A percentile compares a stretch with the other conserved stretches of the same genome.
Conservation (phyloP, 2,888 invertebrate species). For the Corythucha ciliata region DNA sequence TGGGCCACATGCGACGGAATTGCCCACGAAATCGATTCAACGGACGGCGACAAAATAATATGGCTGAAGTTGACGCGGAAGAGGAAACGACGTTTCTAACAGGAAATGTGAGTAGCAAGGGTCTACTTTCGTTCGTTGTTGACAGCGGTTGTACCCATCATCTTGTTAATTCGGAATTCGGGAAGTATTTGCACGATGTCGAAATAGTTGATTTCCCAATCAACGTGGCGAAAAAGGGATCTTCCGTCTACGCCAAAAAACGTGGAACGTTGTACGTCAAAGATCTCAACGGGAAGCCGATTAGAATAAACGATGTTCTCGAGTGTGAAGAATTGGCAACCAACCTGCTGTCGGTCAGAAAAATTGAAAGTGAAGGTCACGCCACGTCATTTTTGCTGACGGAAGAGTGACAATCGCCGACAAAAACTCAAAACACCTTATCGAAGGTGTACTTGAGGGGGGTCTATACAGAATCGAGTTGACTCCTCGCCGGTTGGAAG, state of each 20-base stretch:
- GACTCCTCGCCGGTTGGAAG: too few relatives aligned
- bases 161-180: constrained; percentile 2
- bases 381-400: not conserved
- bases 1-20: too few relatives aligned
- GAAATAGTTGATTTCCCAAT: not conserved
- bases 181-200: not conserved
- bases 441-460: too few relatives aligned
- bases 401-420: not conserved
- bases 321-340: constrained; percentile 5
- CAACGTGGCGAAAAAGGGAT: constrained; percentile 9
- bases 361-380: not conserved
- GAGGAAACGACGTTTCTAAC: too few relatives aligned
- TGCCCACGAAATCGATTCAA: too few relatives aligned
- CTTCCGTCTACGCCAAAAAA: not conserved
- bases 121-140: constrained; percentile 9
- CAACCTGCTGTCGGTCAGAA: constrained; percentile 6
- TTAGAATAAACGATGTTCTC: constrained; percentile 1
- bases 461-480: too few relatives aligned
- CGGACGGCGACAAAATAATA: too few relatives aligned
- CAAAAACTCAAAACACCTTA: too few relatives aligned
- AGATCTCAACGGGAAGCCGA: not conserved
- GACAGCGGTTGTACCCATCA: not conserved
- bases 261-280: constrained; percentile 7
- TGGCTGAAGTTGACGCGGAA: too few relatives aligned
- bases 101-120: too few relatives aligned